A percentile compares a stretch with the other conserved stretches of the same genome.
phyloP scores from a whole-genome alignment of 2,888 invertebrate species.

The Netelia virgata region DNA sequence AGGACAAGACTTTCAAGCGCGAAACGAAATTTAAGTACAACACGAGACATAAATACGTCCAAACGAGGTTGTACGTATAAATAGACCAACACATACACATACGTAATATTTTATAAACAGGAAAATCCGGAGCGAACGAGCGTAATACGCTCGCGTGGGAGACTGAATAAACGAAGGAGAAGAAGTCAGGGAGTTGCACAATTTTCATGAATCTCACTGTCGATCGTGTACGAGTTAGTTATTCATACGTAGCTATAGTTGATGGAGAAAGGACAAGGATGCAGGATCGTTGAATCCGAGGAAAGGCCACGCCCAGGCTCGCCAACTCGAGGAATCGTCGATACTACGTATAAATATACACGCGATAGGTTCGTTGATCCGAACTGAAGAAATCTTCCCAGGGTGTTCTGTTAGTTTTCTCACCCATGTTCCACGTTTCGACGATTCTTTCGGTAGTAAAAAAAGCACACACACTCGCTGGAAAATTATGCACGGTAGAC shows the following conservation, averaged over 20 bases:
- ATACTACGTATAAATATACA: not conserved
- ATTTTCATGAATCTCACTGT: conserved; percentile 74
- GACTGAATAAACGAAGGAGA: conserved; percentile 59
- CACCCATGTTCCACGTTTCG: conserved; percentile 26
- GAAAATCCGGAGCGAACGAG: conserved; percentile 52
- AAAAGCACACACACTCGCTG: conserved; percentile 6
- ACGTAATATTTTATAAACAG: conserved; percentile 24
- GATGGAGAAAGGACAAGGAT: conserved; percentile 58
- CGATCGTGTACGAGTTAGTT: conserved; percentile 56
- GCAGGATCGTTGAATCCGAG: conserved; percentile 71
- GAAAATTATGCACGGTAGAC: conserved; percentile 27
- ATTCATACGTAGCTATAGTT: conserved; percentile 25
- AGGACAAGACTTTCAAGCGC: conserved; percentile 66
- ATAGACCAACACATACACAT: conserved; percentile 1
- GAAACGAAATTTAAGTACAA: conserved; percentile 67
- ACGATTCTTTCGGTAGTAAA: conserved; percentile 13
- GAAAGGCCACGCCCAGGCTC: conserved; percentile 62
- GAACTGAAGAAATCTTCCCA: conserved; percentile 34
- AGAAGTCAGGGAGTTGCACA: conserved; percentile 73
- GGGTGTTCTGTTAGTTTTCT: conserved; percentile 30
- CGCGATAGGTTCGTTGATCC: conserved; percentile 53
- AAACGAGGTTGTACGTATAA: conserved; percentile 16
- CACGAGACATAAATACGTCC: conserved; percentile 69
- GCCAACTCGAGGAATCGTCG: conserved; percentile 49
- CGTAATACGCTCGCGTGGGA: conserved; percentile 61